A percentile compares a stretch with the other conserved stretches of the same genome.
Evolutionary conservation across 2,797 vertebrate genomes (phyloP).

Genomic region (Danio kyathit): DNA sequence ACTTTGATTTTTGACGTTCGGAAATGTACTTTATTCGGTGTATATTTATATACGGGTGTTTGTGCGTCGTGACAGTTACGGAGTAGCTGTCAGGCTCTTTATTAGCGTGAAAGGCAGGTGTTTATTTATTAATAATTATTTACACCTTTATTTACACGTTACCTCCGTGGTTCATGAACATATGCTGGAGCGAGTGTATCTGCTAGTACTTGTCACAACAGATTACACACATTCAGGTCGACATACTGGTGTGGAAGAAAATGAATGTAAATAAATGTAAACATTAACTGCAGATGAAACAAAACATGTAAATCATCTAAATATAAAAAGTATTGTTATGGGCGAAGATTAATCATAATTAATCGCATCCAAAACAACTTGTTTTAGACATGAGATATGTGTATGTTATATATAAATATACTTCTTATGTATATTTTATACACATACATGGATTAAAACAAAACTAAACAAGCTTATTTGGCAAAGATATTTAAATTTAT

Average conservation of each 20-base stretch:
- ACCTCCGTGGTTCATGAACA: neutral
- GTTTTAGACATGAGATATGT: too few relatives aligned
- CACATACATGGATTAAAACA: too few relatives aligned
- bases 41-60: neutral
- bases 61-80: neutral
- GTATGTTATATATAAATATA: too few relatives aligned
- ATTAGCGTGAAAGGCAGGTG: neutral
- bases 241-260: neutral
- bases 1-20: neutral
- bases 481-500: too few relatives aligned
- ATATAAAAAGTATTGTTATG: too few relatives aligned
- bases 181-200: neutral
- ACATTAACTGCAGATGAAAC: neutral
- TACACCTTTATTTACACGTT: neutral
- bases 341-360: too few relatives aligned
- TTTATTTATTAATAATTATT: neutral
- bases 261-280: slow-evolving; percentile 1
- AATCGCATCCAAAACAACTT: too few relatives aligned
- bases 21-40: neutral
- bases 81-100: slow-evolving; percentile 6
- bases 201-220: neutral
- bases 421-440: too few relatives aligned
- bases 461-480: too few relatives aligned
- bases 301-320: neutral
- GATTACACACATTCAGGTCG: neutral